These are phyloP conservation scores for Mallotus villosus DNA, from an alignment of 2,797 vertebrate genomes.

Conservation along the genomic window DNA sequence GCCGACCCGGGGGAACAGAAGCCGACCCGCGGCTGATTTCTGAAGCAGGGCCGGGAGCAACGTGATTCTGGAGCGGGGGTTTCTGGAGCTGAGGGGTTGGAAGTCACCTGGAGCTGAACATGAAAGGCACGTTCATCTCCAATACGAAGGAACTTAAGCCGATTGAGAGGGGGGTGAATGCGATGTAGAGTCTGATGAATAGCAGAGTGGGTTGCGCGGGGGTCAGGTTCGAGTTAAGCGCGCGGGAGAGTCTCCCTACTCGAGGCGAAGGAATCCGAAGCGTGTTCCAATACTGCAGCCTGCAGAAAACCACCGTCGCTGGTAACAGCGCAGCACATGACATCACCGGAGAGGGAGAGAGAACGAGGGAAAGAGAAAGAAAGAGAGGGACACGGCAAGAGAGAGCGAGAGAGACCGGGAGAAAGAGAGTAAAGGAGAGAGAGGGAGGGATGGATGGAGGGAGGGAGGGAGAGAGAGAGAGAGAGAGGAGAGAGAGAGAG, in stretches of 20 bases:
- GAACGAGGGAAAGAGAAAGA: constrained; percentile 15
- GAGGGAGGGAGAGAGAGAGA: constrained; percentile 15
- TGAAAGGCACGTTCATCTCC: constrained; percentile 44
- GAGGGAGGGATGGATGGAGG: not conserved
- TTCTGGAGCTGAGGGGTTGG: too few relatives aligned
- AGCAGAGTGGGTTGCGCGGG: not conserved
- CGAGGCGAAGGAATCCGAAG: constrained; percentile 54
- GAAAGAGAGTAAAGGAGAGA: not conserved
- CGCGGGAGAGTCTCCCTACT: constrained; percentile 41
- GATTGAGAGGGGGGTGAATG: not conserved
- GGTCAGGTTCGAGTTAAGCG: constrained; percentile 38
- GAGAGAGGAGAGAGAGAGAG: constrained; percentile 1
- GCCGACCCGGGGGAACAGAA: too few relatives aligned
- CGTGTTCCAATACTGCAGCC: constrained; percentile 55
- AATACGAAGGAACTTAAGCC: too few relatives aligned
- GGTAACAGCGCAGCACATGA: constrained; percentile 29
- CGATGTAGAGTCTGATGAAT: constrained; percentile 1
- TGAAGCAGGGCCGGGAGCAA: too few relatives aligned
- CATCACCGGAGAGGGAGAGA: constrained; percentile 3
- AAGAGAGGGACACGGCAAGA: not conserved
- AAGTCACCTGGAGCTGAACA: constrained; percentile 9
- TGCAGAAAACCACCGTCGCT: constrained; percentile 58
- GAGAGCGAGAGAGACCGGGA: not conserved
- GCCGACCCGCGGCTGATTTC: too few relatives aligned
- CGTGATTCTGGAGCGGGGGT: not conserved